Base-by-base conservation (phyloP, 23 tunicate genomes). In the Ascidia mentula region DNA sequence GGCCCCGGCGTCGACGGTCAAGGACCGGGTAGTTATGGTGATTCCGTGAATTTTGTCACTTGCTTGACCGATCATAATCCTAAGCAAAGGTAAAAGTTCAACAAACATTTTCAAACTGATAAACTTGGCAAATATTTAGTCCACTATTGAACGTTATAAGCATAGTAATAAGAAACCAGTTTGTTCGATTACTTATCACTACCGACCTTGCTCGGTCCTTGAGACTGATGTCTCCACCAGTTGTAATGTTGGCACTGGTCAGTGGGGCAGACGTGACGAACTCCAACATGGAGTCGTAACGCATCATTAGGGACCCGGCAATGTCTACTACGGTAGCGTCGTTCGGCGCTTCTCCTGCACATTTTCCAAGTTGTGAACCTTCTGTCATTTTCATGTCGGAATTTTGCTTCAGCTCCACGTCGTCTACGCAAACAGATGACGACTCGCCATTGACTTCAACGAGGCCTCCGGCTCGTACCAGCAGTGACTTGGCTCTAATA, bases 1-100 rank as follows among this genome's bases (percentile, higher is more conserved):
- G 20, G 81, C 70, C 7, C 81, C 81, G 46, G 70, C 81, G 15
- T 77, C 81, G 81, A 77, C 59, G 36, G 34, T 20, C 31, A 77
- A 6, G 0, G 31, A 24, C 0, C 39, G 40, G 8, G 39, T 33
- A 7, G 38, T 45, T 32, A 77, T 31, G 17, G 31, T 34, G 31
- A 77, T 33, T n/a, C 81, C 81, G 39, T 77, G 81, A 0, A 46
- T 22, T 77, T 46, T 36, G 32, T 46, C 26, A 7, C 33, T 34
- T 42, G 71, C 81, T 4, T 24, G 46, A 8, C 38, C 38, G 38
- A 36, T 71, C 13, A 20, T 34, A n/a, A 40, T 31, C 38, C 79
- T 40, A 24, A 0, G 45, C 13, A 18, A 22, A 40, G 38, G 24
- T 6, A 5, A 18, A 9, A 3, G 32, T 18, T 71, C n/a, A n/a